These are phyloP conservation scores for Sylvia borin DNA, from an alignment of 2,797 vertebrate species.

Conservation along the genomic window DNA sequence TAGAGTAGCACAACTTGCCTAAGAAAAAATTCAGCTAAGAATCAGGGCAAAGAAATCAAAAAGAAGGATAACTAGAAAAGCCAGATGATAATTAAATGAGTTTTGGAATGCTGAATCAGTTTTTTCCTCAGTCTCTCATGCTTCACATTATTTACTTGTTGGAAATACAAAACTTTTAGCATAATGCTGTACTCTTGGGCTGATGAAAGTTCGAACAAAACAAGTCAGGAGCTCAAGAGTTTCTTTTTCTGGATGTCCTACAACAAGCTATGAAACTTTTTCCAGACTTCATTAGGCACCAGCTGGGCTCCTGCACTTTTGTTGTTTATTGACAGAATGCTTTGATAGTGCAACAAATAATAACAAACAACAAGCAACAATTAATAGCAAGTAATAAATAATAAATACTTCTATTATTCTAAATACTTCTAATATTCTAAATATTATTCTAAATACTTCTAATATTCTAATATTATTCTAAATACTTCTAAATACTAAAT, in stretches of 20 bases:
- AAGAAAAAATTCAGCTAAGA: not conserved
- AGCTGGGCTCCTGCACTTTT: not conserved
- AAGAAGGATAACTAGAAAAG: not conserved
- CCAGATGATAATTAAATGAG: not conserved
- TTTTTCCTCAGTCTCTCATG: not conserved
- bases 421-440: too few relatives aligned
- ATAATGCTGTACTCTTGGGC: not conserved
- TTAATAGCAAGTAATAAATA: not conserved
- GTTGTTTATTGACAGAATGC: not conserved
- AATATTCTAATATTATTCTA: too few relatives aligned
- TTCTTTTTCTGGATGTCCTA: not conserved
- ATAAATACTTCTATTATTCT: not conserved
- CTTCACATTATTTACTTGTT: not conserved
- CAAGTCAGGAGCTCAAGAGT: not conserved
- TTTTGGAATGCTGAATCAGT: not conserved
- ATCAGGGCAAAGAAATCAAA: not conserved
- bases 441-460: too few relatives aligned
- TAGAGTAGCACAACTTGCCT: not conserved
- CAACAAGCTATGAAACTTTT: not conserved
- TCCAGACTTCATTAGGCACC: not conserved
- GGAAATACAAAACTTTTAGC: not conserved
- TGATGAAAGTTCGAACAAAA: not conserved
- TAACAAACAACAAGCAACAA: not conserved
- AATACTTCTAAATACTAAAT: too few relatives aligned
- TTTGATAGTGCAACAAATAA: not conserved